Conservation (phyloP, 2,888 invertebrate species). For the Lamellibrachia columna region DNA sequence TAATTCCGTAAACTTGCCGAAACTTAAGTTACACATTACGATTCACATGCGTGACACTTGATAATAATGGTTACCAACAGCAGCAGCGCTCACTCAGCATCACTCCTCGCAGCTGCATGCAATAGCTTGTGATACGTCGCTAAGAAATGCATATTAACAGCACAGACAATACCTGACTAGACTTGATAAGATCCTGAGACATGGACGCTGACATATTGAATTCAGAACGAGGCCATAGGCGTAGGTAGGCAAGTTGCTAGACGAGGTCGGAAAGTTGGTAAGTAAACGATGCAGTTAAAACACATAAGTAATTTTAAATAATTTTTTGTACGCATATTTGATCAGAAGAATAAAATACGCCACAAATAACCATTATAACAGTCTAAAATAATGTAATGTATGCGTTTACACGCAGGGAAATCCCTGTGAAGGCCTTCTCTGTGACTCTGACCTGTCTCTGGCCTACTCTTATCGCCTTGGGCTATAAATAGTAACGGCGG, state of each 20-base stretch:
- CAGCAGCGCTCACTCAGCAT: not conserved
- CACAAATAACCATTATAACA: not conserved
- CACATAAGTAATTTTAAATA: not conserved
- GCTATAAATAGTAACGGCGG: slow-evolving; percentile 4
- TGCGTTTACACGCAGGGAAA: not conserved
- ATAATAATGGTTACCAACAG: not conserved
- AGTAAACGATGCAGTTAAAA: not conserved
- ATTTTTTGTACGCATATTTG: not conserved
- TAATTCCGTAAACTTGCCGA: not conserved
- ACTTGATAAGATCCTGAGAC: not conserved
- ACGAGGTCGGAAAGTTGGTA: slow-evolving; percentile 4
- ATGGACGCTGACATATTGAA: slow-evolving; percentile 9
- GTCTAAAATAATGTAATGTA: not conserved
- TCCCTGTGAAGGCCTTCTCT: not conserved
- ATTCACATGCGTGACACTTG: not conserved
- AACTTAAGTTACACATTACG: not conserved
- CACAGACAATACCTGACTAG: not conserved
- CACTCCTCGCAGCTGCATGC: not conserved
- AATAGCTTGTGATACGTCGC: not conserved
- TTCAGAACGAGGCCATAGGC: slow-evolving; percentile 11
- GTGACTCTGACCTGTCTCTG: not conserved
- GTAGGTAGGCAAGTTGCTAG: not conserved
- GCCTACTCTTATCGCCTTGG: not conserved
- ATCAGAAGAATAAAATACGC: not conserved
- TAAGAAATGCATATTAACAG: not conserved